Conservation (phyloP, 2,888 invertebrate species). For the Clistopyga incitator region DNA sequence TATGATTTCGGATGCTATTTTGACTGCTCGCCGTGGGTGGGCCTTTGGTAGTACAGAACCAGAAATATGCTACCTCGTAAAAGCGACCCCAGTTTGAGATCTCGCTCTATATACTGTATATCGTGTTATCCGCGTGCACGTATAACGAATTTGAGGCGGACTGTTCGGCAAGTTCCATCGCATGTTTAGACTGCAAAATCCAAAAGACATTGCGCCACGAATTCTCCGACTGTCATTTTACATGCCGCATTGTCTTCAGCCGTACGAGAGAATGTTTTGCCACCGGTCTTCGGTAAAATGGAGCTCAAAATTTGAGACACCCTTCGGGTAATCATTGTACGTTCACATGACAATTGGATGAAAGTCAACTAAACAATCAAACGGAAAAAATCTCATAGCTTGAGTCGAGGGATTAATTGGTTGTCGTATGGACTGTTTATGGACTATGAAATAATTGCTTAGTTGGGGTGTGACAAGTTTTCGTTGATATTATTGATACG, state of each 20-base stretch:
- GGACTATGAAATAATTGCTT: no score
- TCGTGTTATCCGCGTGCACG: slow-evolving; percentile 23
- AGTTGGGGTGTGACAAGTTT: no score
- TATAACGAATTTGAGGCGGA: slow-evolving; percentile 26
- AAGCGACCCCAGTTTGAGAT: slow-evolving; percentile 74
- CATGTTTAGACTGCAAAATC: slow-evolving; percentile 72
- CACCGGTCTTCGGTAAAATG: no score
- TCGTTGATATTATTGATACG: no score
- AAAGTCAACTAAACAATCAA: neutral
- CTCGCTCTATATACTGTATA: slow-evolving; percentile 43
- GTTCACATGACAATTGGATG: neutral
- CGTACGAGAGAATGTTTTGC: no score
- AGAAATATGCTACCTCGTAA: slow-evolving; percentile 84
- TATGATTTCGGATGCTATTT: slow-evolving; percentile 84
- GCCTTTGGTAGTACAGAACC: slow-evolving; percentile 78
- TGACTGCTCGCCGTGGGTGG: slow-evolving; percentile 82
- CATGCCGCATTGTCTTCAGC: neutral
- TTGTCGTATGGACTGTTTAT: no score
- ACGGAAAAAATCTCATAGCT: no score
- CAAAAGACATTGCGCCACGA: slow-evolving; percentile 10
- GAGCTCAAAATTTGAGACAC: no score
- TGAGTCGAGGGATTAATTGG: no score
- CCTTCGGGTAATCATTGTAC: neutral
- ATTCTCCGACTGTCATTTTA: slow-evolving; percentile 24
- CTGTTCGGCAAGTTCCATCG: slow-evolving; percentile 63